Percentiles rank a stretch among this genome's conserved stretches.
Evolutionary conservation across 1,140 invertebrate species (phyloP).

Genomic region (Cataglyphis hispanica): DNA sequence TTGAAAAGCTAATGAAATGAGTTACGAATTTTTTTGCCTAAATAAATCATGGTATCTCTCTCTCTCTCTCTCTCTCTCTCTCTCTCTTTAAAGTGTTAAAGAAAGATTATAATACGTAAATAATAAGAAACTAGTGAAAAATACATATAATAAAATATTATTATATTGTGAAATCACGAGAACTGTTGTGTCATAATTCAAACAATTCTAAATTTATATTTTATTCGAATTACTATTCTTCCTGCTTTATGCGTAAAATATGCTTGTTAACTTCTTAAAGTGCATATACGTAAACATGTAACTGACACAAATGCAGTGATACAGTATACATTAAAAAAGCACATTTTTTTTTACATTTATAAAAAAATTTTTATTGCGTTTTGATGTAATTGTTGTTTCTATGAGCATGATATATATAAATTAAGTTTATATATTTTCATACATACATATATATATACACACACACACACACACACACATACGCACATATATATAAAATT

Average conservation of each 20-base stretch:
- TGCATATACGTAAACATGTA: slow-evolving; percentile 65
- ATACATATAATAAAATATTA: background rate
- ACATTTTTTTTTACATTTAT: slow-evolving; percentile 52
- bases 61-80: no score
- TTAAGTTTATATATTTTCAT: background rate
- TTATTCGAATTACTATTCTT: slow-evolving; percentile 66
- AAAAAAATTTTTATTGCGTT: slow-evolving; percentile 45
- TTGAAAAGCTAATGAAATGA: slow-evolving; percentile 27
- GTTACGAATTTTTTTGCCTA: slow-evolving; percentile 25
- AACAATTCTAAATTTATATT: slow-evolving; percentile 50
- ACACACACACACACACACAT: no score
- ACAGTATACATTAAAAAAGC: slow-evolving; percentile 50
- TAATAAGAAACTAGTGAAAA: slow-evolving; percentile 19
- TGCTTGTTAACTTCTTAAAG: slow-evolving; percentile 60
- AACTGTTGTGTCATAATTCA: slow-evolving; percentile 58
- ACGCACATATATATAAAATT: background rate
- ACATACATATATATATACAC: no score
- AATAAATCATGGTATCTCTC: slow-evolving; percentile 9
- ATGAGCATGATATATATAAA: slow-evolving; percentile 43
- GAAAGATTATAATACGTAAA: slow-evolving; percentile 20
- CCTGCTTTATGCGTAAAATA: slow-evolving; percentile 61
- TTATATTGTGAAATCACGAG: slow-evolving; percentile 33
- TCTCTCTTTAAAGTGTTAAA: background rate
- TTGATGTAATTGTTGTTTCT: slow-evolving; percentile 51
- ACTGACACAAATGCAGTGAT: slow-evolving; percentile 57